A percentile compares a stretch with the other conserved stretches of the same genome.
Evolutionary conservation across 35 echinoderm and acorn worm genomes (phyloP).

Genomic region (Acanthaster planci): DNA sequence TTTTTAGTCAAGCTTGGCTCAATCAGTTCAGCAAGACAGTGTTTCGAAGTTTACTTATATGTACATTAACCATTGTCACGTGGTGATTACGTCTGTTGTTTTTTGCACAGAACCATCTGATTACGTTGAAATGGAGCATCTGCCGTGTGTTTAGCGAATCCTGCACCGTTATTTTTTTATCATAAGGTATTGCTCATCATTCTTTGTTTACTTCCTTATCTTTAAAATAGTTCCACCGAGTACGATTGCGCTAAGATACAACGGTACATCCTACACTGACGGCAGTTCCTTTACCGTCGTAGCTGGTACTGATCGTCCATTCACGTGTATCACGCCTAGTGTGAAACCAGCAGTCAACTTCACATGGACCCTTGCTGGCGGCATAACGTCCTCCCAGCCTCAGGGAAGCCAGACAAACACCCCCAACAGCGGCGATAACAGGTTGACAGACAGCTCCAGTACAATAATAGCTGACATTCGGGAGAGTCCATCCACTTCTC

Average conservation of each 20-base stretch:
- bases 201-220: not conserved
- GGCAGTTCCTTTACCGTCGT: not conserved
- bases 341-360: conserved; percentile 13
- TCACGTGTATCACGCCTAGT: not conserved
- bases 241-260: not conserved
- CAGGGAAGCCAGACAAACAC: not conserved
- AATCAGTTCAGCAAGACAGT: no score
- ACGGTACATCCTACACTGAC: not conserved
- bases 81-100: no score
- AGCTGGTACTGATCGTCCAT: not conserved
- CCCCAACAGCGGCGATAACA: not conserved
- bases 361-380: not conserved
- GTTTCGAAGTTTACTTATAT: no score
- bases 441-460: not conserved
- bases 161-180: no score
- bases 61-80: no score
- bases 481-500: not conserved
- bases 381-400: not conserved
- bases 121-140: no score
- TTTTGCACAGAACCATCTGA: no score
- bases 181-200: no score
- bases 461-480: not conserved
- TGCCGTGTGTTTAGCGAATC: no score
- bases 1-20: no score
- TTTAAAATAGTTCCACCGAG: not conserved